Base-by-base conservation (phyloP, 2,888 invertebrate genomes). In the Ptycholaimellus sp. region DNA sequence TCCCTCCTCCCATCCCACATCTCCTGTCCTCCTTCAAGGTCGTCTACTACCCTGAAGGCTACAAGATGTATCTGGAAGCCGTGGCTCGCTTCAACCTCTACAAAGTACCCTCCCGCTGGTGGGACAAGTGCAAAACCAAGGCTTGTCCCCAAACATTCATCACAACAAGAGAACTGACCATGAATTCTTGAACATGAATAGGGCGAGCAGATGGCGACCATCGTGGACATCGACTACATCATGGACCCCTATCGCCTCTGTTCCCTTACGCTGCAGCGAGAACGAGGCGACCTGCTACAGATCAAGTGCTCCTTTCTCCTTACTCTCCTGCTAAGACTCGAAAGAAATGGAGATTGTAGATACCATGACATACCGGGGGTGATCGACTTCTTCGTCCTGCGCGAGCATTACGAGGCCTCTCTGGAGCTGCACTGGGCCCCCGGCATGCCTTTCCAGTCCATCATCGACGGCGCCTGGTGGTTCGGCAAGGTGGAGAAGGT, bases 381-480 rank as follows among this genome's bases (percentile, higher is more conserved):
- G 1, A 70, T 87, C 42, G 96, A 96, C 65, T 93, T 93, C 63
- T 65, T 96, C 22, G 81, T 93, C 33, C 68, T 93, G 40, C 70
- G 74, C 36, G 83, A 85, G 60, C 76, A 76, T 40, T 87, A 78
- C 60, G 80, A 81, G 48, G 67, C 71, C 16, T 80, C 82, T 0
- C 70, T 77, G 42, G 68, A 69, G 17, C 66, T 81, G 21, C 71
- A 72, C 49, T 90, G 85, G 85, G n/a, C 39, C 13, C 34, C 40
- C 16, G 50, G 50, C 16, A 40, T 42, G 19, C 67, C 73, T 41
- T 80, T 82, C 61, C 71, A 81, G 16, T 83, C 83, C 53, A 76
- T 85, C 71, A 85, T 87, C 46, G 83, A 87, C 56, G 83, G 85
- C 57, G 73, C 74, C 33, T 93, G 93, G 93, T 93, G 85, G 85